Evolutionary conservation across 2,113 vertebrate species (phyloP), one percentile per base, ranked within the genome.

Genomic region (Numida meleagris): DNA sequence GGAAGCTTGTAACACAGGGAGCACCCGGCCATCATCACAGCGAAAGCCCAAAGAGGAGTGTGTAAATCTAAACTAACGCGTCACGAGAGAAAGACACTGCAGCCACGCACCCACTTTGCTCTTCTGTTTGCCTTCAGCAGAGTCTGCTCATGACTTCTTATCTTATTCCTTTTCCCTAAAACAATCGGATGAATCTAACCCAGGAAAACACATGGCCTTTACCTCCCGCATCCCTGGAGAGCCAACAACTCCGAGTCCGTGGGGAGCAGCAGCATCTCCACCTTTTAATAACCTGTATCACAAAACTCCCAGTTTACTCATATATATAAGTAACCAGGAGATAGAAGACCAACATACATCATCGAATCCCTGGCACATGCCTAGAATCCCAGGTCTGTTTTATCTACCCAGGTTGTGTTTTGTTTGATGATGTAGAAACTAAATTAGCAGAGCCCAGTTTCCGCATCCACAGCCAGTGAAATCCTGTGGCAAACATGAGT

Each of bases 131-230:
- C 62, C 86, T 95, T 90, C 89, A 88, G 86, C 77, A 82, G 92
- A 96, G 87, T 62, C 77, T 4, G 36, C 9, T 87, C 74, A 11
- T 4, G 5, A 45, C 65, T 65, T 85, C 91, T 90, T 29, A 5
- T 77, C 68, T 63, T 80, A 85, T 70, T 24, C 4, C 48, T 87
- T 91, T 75, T 78, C 27, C 89, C 96, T 91, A 91, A 92, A 96
- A 95, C 82, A 63, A 96, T 76, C 50, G 13, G 92, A 80, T 80
- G 38, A 53, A 63, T 74, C 83, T 59, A 82, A 95, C 57, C 72
- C 72, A 55, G 92, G 86, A 67, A 95, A 94, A 95, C 14, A 87
- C 96, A 81, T 78, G 96, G 63, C 63, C 58, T 83, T 61, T 83
- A 77, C 94, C 75, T 76, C 46, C 76, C 61, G 58, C 82, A 90